These are phyloP conservation scores for Spinus pinus DNA, from an alignment of 2,797 vertebrate species.

Conservation along the genomic window DNA sequence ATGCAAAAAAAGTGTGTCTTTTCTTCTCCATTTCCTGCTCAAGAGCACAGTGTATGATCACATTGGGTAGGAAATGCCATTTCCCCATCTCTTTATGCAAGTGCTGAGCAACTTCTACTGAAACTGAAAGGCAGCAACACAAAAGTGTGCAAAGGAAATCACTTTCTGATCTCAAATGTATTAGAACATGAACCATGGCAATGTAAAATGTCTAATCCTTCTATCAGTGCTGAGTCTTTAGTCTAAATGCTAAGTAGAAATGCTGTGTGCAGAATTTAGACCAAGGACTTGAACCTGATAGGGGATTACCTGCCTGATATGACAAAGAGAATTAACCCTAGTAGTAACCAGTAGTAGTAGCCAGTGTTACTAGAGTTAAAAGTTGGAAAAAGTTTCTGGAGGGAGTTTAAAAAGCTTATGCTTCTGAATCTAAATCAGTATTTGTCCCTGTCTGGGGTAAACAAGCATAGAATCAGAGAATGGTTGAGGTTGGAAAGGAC, in stretches of 20 bases:
- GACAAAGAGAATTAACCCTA: not conserved
- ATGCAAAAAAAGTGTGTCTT: not conserved
- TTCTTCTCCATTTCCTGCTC: not conserved
- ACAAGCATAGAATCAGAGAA: not conserved
- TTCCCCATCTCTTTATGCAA: not conserved
- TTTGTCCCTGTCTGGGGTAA: not conserved
- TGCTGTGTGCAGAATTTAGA: not conserved
- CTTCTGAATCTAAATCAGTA: not conserved
- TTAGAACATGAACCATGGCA: not conserved
- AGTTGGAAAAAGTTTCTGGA: not conserved
- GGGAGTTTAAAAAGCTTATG: not conserved
- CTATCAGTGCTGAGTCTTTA: not conserved
- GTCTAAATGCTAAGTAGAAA: not conserved
- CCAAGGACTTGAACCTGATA: not conserved
- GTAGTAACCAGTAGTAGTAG: too few relatives aligned
- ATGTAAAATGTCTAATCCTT: not conserved
- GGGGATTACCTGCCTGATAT: not conserved
- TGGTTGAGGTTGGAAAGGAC: not conserved
- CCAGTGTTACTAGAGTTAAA: not conserved
- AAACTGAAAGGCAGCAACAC: not conserved
- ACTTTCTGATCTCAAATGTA: not conserved
- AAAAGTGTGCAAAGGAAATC: not conserved
- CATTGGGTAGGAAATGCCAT: rapidly evolving
- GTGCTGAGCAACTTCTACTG: not conserved
- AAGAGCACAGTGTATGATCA: not conserved